A percentile compares a stretch with the other conserved stretches of the same genome.
Evolutionary conservation across 64 coral and sea anemone genomes (phyloP).

Genomic region (Pocillopora verrucosa): DNA sequence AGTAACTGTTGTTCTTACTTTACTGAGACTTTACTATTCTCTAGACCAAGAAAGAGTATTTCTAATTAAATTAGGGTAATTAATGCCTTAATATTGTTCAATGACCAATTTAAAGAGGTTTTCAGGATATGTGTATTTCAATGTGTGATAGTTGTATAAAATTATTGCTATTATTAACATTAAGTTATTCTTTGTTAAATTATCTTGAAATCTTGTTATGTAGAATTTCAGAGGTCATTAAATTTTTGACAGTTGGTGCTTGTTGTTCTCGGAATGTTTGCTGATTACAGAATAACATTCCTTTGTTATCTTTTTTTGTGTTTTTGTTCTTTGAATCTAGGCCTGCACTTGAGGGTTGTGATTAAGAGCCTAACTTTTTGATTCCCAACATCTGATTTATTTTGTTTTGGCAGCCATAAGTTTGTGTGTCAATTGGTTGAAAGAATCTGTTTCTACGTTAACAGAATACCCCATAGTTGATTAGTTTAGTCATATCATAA

Average conservation of each 20-base stretch:
- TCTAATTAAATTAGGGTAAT: conserved; percentile 10
- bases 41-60: background rate
- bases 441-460: no score
- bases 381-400: no score
- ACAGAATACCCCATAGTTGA: no score
- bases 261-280: background rate
- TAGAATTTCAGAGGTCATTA: conserved; percentile 40
- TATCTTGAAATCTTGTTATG: conserved; percentile 49
- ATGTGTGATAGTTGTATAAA: conserved; percentile 52
- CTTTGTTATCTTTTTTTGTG: no score
- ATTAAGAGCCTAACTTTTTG: no score
- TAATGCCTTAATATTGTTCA: background rate
- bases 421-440: no score
- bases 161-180: background rate
- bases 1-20: background rate
- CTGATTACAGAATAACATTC: no score
- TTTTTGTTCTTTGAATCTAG: no score
- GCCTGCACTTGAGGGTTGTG: no score
- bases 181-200: conserved; percentile 55
- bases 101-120: conserved; percentile 14
- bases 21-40: background rate
- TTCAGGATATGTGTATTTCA: conserved; percentile 37
- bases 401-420: no score
- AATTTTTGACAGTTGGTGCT: conserved; percentile 35
- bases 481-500: no score